phyloP scores from a whole-genome alignment of 2,888 invertebrate species.

The Labia minor region DNA sequence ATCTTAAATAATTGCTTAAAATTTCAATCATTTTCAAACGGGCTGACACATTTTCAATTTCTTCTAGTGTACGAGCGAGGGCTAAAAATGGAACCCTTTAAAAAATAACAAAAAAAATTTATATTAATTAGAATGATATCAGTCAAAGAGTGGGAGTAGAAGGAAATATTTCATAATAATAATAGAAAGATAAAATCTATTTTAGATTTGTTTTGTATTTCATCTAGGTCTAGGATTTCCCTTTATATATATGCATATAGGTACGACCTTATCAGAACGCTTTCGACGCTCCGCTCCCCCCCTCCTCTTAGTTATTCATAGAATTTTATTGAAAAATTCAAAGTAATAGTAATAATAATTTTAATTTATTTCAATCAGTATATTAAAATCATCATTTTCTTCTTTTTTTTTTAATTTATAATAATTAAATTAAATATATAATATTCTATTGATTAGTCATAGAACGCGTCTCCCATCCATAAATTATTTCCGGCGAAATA shows the following conservation, averaged over 20 bases:
- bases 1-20: slow-evolving; percentile 81
- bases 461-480: no score
- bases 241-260: no score
- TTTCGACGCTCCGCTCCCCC: no score
- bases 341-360: no score
- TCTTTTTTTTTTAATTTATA: neutral
- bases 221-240: no score
- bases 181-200: neutral
- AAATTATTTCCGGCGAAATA: no score
- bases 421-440: neutral
- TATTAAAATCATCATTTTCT: slow-evolving; percentile 17
- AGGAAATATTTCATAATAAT: slow-evolving; percentile 16
- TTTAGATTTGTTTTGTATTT: no score
- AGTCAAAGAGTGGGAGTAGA: neutral
- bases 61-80: slow-evolving; percentile 76
- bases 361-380: no score
- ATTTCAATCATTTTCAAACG: slow-evolving; percentile 86
- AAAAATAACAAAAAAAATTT: slow-evolving; percentile 24
- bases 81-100: slow-evolving; percentile 85
- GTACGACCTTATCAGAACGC: no score
- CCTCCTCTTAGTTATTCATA: no score
- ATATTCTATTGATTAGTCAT: no score
- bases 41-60: slow-evolving; percentile 74
- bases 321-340: no score
- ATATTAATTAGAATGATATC: slow-evolving; percentile 14